Conservation (phyloP, 2,888 invertebrate species). For the Drosophila bunnanda region DNA sequence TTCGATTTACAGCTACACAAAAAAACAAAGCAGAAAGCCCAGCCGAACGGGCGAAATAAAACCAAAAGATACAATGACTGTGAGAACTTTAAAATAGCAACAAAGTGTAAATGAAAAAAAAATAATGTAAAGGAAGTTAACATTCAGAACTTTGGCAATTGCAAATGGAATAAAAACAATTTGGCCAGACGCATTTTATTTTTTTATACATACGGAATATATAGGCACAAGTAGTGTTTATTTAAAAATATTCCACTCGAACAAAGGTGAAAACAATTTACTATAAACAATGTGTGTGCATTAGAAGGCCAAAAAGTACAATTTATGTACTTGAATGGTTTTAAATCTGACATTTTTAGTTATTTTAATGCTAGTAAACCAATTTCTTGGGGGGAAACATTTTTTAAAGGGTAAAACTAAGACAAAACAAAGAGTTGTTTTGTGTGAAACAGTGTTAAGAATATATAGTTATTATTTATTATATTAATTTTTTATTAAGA, state of each 20-base stretch:
- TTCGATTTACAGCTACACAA: slow-evolving; percentile 67
- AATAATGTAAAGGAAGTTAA: slow-evolving; percentile 12
- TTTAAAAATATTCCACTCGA: slow-evolving; percentile 2
- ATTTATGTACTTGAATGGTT: not conserved
- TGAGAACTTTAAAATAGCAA: slow-evolving; percentile 21
- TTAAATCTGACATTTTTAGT: not conserved
- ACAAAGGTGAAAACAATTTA: not conserved
- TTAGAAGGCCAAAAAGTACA: not conserved
- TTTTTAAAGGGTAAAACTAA: not conserved
- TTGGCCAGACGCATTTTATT: slow-evolving; percentile 9
- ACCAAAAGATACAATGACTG: slow-evolving; percentile 30
- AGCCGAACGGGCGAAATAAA: not conserved
- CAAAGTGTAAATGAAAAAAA: slow-evolving; percentile 7
- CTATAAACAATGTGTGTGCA: not conserved
- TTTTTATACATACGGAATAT: not conserved
- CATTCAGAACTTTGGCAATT: slow-evolving; percentile 22
- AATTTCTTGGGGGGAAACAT: not conserved
- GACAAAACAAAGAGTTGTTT: not conserved
- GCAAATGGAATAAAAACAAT: slow-evolving; percentile 32
- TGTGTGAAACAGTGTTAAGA: not conserved
- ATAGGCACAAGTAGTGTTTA: not conserved
- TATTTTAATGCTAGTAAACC: not conserved
- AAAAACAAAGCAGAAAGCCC: slow-evolving; percentile 12
- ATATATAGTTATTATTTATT: not conserved
- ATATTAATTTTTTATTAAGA: too few relatives aligned